A percentile compares a stretch with the other conserved stretches of the same genome.
These are phyloP conservation scores for Carassius auratus DNA, from an alignment of 2,113 vertebrate genomes.

Conservation along the genomic window DNA sequence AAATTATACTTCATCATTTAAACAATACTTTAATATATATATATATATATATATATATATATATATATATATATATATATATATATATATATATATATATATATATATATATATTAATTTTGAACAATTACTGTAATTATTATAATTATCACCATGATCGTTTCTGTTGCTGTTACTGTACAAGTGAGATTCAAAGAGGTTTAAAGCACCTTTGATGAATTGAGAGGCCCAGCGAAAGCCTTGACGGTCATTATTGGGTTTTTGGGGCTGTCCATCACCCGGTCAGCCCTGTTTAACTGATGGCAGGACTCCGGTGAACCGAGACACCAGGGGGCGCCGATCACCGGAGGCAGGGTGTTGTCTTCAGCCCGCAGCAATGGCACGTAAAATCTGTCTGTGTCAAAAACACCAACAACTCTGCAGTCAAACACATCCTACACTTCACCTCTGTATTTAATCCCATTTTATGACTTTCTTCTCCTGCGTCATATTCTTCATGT, in stretches of 20 bases:
- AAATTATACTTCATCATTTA: too few species aligned
- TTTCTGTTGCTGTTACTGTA: not conserved
- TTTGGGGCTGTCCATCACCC: slow-evolving; percentile 81
- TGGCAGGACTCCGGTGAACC: not conserved
- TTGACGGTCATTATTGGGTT: slow-evolving; percentile 86
- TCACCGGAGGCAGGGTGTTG: slow-evolving; percentile 87
- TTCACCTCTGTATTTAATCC: too few species aligned
- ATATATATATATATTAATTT: too few species aligned
- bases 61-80: too few species aligned
- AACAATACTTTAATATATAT: too few species aligned
- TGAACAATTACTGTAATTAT: not conserved
- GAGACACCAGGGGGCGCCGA: slow-evolving; percentile 86
- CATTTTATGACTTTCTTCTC: too few species aligned
- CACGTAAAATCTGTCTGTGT: slow-evolving; percentile 87
- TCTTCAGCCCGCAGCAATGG: slow-evolving; percentile 91
- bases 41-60: too few species aligned
- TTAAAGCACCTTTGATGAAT: slow-evolving; percentile 72
- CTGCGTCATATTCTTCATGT: too few species aligned
- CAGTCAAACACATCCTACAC: too few species aligned
- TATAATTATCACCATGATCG: not conserved
- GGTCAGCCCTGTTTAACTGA: slow-evolving; percentile 60
- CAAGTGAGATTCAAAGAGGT: not conserved
- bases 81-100: too few species aligned
- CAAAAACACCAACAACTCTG: not conserved
- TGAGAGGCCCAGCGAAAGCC: slow-evolving; percentile 92